Base-by-base conservation (phyloP, 2,888 invertebrate species). In the Chrysopilus asiliformis region DNA sequence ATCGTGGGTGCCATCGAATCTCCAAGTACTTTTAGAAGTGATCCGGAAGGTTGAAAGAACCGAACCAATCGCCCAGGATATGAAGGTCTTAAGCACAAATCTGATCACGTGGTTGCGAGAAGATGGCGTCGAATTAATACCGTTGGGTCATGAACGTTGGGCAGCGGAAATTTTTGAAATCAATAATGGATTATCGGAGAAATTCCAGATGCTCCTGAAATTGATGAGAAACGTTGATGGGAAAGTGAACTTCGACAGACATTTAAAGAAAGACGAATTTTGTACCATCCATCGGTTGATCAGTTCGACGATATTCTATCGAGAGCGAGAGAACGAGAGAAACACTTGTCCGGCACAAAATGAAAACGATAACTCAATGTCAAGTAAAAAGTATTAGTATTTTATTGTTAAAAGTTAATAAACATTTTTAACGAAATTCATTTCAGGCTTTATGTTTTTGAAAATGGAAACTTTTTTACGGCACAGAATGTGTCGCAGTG, bases 311-410 rank as follows among this genome's bases (percentile, higher is more conserved):
- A 69, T 76, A 69, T 41, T 65, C 63, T 19, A 68, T 68, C 66
- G 69, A 70, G 49, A 60, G 74, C n/a, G n/a, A 47, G 74, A 73
- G 3, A 74, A 75, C 50, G 75, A 75, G 53, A 58, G 52, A 40
- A 44, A 53, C 2, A 67, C 67, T 15, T 76, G 76, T 43, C 38
- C 34, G n/a, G n/a, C n/a, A n/a, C n/a, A n/a, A n/a, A n/a, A n/a
- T n/a, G n/a, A n/a, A n/a, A n/a, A n/a, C n/a, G n/a, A n/a, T n/a
- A n/a, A n/a, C n/a, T n/a, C n/a, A n/a, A n/a, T n/a, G n/a, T n/a
- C n/a, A n/a, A n/a, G n/a, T n/a, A n/a, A n/a, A n/a, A n/a, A n/a
- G n/a, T n/a, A n/a, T n/a, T n/a, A n/a, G n/a, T n/a, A n/a, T n/a
- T n/a, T n/a, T n/a, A n/a, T n/a, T n/a, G n/a, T n/a, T n/a, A n/a